Conservation (phyloP, 1,140 invertebrate genomes). For the Bombus affinis region DNA sequence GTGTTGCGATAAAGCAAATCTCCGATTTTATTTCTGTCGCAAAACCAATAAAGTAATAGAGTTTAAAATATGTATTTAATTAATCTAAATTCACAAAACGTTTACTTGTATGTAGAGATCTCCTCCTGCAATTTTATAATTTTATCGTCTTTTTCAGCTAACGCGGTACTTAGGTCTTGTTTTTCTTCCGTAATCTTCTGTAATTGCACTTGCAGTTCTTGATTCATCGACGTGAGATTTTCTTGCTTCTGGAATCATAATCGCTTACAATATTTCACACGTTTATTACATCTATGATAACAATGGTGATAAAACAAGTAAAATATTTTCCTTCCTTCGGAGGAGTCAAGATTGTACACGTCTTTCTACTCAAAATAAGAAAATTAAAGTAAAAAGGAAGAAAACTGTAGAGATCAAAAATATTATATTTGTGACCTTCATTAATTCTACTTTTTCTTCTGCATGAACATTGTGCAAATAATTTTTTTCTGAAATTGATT, state of each 20-base stretch:
- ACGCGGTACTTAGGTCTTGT: neutral
- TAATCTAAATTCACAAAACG: neutral
- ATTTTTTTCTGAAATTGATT: constrained; percentile 47
- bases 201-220: constrained; percentile 41
- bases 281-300: constrained; percentile 22
- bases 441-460: constrained; percentile 51
- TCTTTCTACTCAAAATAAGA: constrained; percentile 6
- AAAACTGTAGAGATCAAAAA: neutral
- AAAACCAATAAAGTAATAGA: neutral
- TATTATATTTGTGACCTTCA: constrained; percentile 30
- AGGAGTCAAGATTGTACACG: neutral
- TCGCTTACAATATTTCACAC: neutral
- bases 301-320: neutral
- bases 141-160: constrained; percentile 34
- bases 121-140: constrained; percentile 37
- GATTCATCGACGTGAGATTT: constrained; percentile 25
- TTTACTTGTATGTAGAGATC: constrained; percentile 29
- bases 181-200: constrained; percentile 48
- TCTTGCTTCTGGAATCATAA: constrained; percentile 52
- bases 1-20: neutral
- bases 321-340: neutral
- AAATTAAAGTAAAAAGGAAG: neutral
- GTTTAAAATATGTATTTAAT: constrained; percentile 3
- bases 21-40: constrained; percentile 21
- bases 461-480: constrained; percentile 16